These are phyloP conservation scores for Leucoraja ocellata DNA, from an alignment of 2,797 vertebrate species.

Conservation along the genomic window DNA sequence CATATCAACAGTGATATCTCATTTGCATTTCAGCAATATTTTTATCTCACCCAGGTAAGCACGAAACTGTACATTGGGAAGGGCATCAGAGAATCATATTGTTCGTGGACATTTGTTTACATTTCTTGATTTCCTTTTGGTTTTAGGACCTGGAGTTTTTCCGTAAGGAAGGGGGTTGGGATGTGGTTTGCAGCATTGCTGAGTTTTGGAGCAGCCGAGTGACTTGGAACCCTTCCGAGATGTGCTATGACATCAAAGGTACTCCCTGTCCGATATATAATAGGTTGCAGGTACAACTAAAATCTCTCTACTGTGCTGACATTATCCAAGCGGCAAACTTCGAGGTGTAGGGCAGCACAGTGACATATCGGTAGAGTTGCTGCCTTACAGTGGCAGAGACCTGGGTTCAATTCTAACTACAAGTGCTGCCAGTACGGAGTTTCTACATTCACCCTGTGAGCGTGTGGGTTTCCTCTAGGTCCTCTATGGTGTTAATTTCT, in stretches of 20 bases:
- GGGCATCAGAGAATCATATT: not conserved
- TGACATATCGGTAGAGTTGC: too few species aligned
- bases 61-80: too few species aligned
- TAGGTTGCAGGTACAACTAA: not conserved
- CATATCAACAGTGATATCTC: constrained; percentile 81
- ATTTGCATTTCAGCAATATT: constrained; percentile 80
- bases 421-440: too few species aligned
- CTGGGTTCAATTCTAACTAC: too few species aligned
- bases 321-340: not conserved
- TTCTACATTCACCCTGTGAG: too few species aligned
- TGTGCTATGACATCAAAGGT: constrained; percentile 72
- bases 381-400: too few species aligned
- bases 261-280: not conserved
- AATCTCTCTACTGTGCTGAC: not conserved
- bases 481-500: not conserved
- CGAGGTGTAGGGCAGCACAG: not conserved
- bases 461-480: too few species aligned
- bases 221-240: constrained; percentile 66
- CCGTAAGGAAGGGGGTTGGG: constrained; percentile 65
- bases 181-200: constrained; percentile 74
- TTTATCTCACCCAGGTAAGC: constrained; percentile 71
- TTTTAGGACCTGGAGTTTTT: constrained; percentile 80
- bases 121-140: not conserved
- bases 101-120: not conserved
- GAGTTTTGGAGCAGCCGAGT: constrained; percentile 90